Base-by-base conservation (phyloP, 2,888 invertebrate species). In the Archips crataeganus region DNA sequence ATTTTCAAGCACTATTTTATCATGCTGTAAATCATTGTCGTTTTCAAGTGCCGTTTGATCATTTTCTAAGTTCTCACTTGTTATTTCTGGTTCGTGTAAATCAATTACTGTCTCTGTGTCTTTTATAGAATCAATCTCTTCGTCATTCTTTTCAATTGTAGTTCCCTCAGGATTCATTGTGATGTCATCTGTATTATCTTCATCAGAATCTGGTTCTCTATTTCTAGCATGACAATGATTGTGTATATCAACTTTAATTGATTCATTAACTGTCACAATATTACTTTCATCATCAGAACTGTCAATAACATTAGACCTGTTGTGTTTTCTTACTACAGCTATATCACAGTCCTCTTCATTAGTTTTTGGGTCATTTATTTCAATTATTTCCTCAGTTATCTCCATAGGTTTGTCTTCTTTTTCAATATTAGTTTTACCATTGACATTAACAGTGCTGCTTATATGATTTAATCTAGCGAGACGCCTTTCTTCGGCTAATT, bases 401-500 rank as follows among this genome's bases (percentile, higher is more conserved):
- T 57, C 57, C 57, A 57, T 57, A 32, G 32, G 23, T 32, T 57
- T 57, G 2, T 57, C 57, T 57, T 57, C 57, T 11, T 2, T 32
- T 1, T 57, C 32, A 57, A 57, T 3, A 32, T 6, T 6, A n/a
- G 6, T 49, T n/a, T 49, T 9, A 9, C 32, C 57, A 32, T 32
- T 11, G 3, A 32, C 76, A 74, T 78, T 75, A 36, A 75, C 67
- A 61, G 73, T 70, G 64, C 68, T 76, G 57, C 75, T 77, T 9
- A 78, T 79, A 79, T 87, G 86, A 80, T 92, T 87, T 10, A 95
- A 82, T 81, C 94, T 95, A 0, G 95, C 95, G n/a, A 95, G 90
- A 66, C 96, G 89, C 76, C 95, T 94, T 83, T 97, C 96, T 86
- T 96, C 95, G 0, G 97, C 97, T 62, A 96, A 77, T 79, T 94